Base-by-base conservation (phyloP, 2,888 invertebrate species). In the Mamestra brassicae region DNA sequence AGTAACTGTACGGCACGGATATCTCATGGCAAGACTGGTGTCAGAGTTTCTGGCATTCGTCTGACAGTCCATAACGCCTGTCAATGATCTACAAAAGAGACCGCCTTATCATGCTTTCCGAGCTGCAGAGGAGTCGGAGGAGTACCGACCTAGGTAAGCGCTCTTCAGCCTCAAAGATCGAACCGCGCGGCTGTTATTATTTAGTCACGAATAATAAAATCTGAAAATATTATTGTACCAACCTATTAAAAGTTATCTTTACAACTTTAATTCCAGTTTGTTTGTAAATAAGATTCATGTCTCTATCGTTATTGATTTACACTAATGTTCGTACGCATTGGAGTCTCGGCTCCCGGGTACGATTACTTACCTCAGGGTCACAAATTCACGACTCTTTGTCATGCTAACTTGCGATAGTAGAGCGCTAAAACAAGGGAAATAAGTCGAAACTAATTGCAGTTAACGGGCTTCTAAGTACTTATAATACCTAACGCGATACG, bases 241-340 rank as follows among this genome's bases (percentile, higher is more conserved):
- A 52, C 17, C 15, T 38, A 52, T 62, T 52, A n/a, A 63, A 26
- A n/a, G 17, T 69, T 60, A 63, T 71, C 52, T 45, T 52, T 67
- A 34, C 57, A 60, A 82, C 52, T 67, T 71, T 78, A 62, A 78
- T 78, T 71, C 47, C 45, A 68, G 36, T 36, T 71, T 58, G 42
- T 68, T 78, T 83, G 26, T 26, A 68, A 45, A 2, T 42, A 57
- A 15, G 54, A 55, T 50, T 71, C 13, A 63, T 26, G 54, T 60
- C 64, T 62, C 36, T 66, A 81, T 81, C 17, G 4, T 57, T 80
- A 82, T 64, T 57, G 47, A 60, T 71, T 47, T 52, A 60, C 38
- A 4, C 3, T 55, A 15, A 62, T 54, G 26, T 50, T 17, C 3
- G 0, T 42, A 54, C 57, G 62, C 38, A 58, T 54, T 17, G 47